Percentiles rank a stretch among this genome's conserved stretches.
Evolutionary conservation across 2,797 vertebrate genomes (phyloP).

Genomic region (Enteromius fasciolatus): DNA sequence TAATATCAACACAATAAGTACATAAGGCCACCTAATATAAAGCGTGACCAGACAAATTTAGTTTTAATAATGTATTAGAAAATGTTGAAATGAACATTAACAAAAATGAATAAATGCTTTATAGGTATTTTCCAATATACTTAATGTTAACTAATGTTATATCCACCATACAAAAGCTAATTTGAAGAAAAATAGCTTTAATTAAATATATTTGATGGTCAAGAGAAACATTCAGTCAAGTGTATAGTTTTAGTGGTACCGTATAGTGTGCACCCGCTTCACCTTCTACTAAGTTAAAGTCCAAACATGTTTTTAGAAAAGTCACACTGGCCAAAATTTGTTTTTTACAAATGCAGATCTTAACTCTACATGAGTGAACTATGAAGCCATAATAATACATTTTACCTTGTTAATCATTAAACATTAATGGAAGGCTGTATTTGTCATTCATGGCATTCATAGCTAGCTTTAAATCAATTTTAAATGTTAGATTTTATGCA

Average conservation of each 20-base stretch:
- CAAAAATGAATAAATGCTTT: neutral
- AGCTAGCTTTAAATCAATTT: neutral
- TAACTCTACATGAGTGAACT: neutral
- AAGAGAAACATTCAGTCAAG: neutral
- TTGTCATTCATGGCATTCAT: neutral
- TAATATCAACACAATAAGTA: too few relatives aligned
- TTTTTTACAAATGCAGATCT: neutral
- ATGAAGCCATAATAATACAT: neutral
- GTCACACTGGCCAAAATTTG: neutral
- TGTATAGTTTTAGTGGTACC: neutral
- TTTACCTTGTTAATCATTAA: neutral
- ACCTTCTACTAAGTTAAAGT: neutral
- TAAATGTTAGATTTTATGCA: neutral
- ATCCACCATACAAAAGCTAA: neutral
- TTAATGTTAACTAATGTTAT: neutral
- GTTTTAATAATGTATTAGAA: neutral
- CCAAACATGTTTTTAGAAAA: neutral
- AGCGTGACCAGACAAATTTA: neutral
- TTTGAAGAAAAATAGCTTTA: neutral
- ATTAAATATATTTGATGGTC: neutral
- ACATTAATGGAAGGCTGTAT: neutral
- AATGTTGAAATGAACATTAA: neutral
- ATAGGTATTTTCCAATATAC: neutral
- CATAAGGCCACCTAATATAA: too few relatives aligned
- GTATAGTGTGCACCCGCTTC: neutral